phyloP scores from a whole-genome alignment of 2,113 vertebrate genomes.

The Vanacampus margaritifer region DNA sequence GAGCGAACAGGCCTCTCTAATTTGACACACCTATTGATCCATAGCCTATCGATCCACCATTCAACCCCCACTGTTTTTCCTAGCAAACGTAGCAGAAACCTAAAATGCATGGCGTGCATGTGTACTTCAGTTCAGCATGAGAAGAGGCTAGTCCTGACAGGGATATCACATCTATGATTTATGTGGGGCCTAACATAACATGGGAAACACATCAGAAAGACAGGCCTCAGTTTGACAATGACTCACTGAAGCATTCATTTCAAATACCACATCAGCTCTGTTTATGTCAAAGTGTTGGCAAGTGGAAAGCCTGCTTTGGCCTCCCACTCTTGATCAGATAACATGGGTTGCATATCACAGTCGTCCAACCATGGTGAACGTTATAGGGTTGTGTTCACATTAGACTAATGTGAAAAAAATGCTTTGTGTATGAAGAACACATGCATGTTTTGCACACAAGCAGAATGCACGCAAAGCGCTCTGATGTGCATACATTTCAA shows the following conservation, averaged over 20 bases:
- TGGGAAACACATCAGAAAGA: conserved; percentile 57
- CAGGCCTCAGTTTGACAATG: conserved; percentile 46
- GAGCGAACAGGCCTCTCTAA: conserved; percentile 11
- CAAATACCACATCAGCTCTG: conserved; percentile 16
- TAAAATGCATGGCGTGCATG: conserved; percentile 22
- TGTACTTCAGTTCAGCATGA: conserved; percentile 25
- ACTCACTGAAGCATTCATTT: conserved; percentile 26
- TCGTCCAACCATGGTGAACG: neutral
- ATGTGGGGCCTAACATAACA: conserved; percentile 58
- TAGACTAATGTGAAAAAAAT: conserved; percentile 1
- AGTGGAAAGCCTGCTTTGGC: conserved; percentile 14
- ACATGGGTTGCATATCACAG: conserved; percentile 2
- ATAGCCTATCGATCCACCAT: conserved; percentile 21
- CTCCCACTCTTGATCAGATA: neutral
- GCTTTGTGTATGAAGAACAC: neutral
- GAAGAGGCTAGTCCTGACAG: conserved; percentile 8
- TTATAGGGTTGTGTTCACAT: neutral
- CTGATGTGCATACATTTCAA: conserved; percentile 28
- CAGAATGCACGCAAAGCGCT: conserved; percentile 2
- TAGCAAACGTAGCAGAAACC: conserved; percentile 3
- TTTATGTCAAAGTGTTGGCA: conserved; percentile 13
- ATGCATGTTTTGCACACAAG: neutral
- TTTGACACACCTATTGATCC: conserved; percentile 21
- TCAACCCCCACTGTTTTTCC: conserved; percentile 4
- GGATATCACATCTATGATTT: conserved; percentile 56